phyloP scores from a whole-genome alignment of 2,888 invertebrate species.

The Acronicta aceris region DNA sequence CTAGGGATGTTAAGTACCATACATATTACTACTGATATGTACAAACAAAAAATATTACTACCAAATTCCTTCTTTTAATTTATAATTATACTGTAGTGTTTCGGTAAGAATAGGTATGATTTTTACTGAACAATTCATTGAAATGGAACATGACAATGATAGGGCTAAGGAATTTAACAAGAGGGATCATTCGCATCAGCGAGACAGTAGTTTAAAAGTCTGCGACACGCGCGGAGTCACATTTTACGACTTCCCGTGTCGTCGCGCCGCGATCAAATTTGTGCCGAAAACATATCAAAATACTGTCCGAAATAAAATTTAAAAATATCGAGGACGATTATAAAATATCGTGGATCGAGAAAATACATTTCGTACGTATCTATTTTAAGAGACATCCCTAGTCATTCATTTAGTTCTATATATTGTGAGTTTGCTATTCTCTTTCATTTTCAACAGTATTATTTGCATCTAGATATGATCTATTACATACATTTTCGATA shows the following conservation, averaged over 20 bases:
- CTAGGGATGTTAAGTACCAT: constrained; percentile 21
- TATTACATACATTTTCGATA: no score
- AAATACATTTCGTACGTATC: constrained; percentile 25
- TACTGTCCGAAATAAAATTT: constrained; percentile 72
- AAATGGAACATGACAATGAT: constrained; percentile 45
- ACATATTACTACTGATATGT: neutral
- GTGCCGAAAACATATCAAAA: constrained; percentile 78
- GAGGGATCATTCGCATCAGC: constrained; percentile 59
- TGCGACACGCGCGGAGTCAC: constrained; percentile 63
- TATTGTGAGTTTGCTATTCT: neutral
- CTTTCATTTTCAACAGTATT: neutral
- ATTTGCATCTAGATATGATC: neutral
- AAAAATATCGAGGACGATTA: constrained; percentile 66
- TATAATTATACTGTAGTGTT: no score
- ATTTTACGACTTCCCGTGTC: constrained; percentile 84
- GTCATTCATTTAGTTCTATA: constrained; percentile 8
- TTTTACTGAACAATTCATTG: constrained; percentile 17
- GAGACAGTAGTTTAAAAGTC: constrained; percentile 60
- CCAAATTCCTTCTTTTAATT: no score
- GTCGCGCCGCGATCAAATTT: constrained; percentile 69
- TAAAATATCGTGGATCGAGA: constrained; percentile 42
- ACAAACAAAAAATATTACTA: no score
- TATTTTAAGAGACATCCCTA: constrained; percentile 13
- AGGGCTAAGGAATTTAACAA: constrained; percentile 61
- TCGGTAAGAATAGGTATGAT: no score